Evolutionary conservation across 2,113 vertebrate species (phyloP), one percentile per base, ranked within the genome.

Genomic region (Pelmatolapia mariae): DNA sequence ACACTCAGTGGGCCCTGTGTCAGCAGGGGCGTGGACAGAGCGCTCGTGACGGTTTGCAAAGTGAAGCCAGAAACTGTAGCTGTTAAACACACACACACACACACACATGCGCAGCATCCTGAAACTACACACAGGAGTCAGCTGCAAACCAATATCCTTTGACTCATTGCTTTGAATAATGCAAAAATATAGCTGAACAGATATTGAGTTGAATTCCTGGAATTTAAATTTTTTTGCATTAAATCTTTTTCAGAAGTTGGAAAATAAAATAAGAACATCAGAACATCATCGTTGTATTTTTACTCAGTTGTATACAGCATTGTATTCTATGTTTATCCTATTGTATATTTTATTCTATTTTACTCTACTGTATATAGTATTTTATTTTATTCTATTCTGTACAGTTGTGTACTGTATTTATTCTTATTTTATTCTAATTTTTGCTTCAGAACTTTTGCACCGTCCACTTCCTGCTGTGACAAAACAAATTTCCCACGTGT

Each of bases 211-310:
- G 4, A 57, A 57, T 66, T 66, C 13, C 26, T 59, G 26, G 26
- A 59, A 68, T 68, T 40, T 22, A 40, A 43, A 43, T 43, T 13
- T 61, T 59, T 16, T 31, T 43, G 31, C 31, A 36, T 24, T 15
- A 4, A 36, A 7, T 3, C 0, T 0, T 7, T 38, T 71, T 16
- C 12, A 16, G n/a, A 1, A 71, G 11, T 24, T 26, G 16, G 0
- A 45, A 71, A 71, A 24, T 1, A 10, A 45, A 45, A 6, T 1
- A 24, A 40, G n/a, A 24, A 8, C 8, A 22, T 8, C 11, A 43
- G 4, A 13, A 24, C 8, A 16, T 43, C 8, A 16, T 43, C n/a
- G n/a, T n/a, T n/a, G n/a, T n/a, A n/a, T n/a, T n/a, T n/a, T n/a
- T n/a, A n/a, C n/a, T n/a, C n/a, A n/a, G n/a, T n/a, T n/a, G n/a